Evolutionary conservation across 2,888 invertebrate genomes (phyloP), one percentile per base, ranked within the genome.

Genomic region (Lasioglossum leucozonium): DNA sequence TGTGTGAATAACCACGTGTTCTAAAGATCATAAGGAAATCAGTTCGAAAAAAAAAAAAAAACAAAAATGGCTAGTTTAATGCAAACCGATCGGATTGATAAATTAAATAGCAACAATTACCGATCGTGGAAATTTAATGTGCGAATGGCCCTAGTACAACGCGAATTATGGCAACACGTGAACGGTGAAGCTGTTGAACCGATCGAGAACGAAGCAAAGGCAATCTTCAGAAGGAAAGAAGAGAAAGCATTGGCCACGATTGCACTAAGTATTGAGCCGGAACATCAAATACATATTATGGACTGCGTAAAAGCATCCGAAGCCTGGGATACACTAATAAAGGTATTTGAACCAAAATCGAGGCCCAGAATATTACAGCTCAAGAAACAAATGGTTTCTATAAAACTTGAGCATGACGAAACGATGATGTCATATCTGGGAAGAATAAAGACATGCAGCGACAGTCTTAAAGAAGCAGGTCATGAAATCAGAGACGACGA

Each of bases 111-210:
- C 2, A 58, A 26, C 13, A 82, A 82, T 22, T 85, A 85, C 62
- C 10, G 71, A n/a, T 47, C 82, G 4, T 82, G 82, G 79, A 82
- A 85, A 26, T 85, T 62, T 65, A 82, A 82, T 71, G 73, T 82
- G 62, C 79, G 42, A 73, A 85, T 85, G 82, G 51, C 34, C 0
- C 16, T 82, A 4, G n/a, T 82, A 2, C 77, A 77, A 69, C 72
- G 82, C 18, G 79, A 85, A 71, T 69, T 85, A 26, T 85, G 82
- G 82, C 16, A 77, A 77, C 51, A 22, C 51, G 51, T 51, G 51
- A 51, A 22, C 51, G 22, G 8, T 3, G 51, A 51, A 51, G 51
- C 22, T 8, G 8, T 51, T 8, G 22, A 51, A 51, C 51, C 51
- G 51, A 8, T 47, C 22, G 79, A 77, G 1, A 30, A 79, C 0